phyloP scores from a whole-genome alignment of 2,113 vertebrate species.

The Malurus melanocephalus region DNA sequence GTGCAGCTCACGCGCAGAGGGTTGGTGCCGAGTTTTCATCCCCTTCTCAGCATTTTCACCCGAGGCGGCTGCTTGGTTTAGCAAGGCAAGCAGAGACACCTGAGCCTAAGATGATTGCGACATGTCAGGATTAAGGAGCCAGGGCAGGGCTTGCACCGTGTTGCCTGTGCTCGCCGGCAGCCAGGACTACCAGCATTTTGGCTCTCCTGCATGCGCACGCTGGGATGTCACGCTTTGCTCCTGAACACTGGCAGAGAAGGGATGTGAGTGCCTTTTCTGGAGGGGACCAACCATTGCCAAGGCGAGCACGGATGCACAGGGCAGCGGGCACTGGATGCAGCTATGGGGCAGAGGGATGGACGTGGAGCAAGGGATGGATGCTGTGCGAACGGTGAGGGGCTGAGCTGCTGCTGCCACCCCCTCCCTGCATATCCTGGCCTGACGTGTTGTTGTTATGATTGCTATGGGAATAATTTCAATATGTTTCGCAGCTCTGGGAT shows the following conservation, averaged over 20 bases:
- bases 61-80: not conserved
- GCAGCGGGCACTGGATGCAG: not conserved
- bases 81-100: not conserved
- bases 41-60: rapidly evolving
- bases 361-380: rapidly evolving
- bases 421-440: not conserved
- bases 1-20: not conserved
- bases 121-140: not conserved
- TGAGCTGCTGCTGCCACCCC: not conserved
- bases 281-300: rapidly evolving
- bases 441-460: not conserved
- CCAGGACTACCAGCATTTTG: rapidly evolving
- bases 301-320: rapidly evolving
- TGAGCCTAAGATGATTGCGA: rapidly evolving
- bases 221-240: rapidly evolving
- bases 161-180: rapidly evolving
- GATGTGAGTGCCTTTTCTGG: rapidly evolving
- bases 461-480: constrained; percentile 30
- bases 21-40: not conserved
- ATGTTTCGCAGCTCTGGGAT: not conserved
- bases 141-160: not conserved
- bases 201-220: rapidly evolving
- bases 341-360: rapidly evolving
- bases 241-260: rapidly evolving
- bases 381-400: rapidly evolving